A percentile compares a stretch with the other conserved stretches of the same genome.
Conservation (phyloP, 2,113 vertebrate genomes). For the Turnix velox region DNA sequence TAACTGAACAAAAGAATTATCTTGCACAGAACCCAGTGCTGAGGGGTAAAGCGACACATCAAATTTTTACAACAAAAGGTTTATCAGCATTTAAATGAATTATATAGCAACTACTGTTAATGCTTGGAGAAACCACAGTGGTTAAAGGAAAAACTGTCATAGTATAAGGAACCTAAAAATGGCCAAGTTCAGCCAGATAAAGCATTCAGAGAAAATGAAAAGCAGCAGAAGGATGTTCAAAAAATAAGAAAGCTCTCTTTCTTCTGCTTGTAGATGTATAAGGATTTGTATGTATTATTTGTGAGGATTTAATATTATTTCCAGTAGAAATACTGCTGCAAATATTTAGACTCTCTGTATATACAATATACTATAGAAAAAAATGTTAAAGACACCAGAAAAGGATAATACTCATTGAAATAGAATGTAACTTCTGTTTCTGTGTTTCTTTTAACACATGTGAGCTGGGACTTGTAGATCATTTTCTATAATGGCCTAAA, state of each 20-base stretch:
- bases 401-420: background rate
- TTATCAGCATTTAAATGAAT: conserved; percentile 37
- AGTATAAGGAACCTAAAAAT: background rate
- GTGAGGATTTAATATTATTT: background rate
- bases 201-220: background rate
- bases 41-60: conserved; percentile 14
- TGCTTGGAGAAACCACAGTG: background rate
- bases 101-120: background rate
- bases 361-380: background rate
- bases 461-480: background rate
- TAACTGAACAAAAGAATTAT: conserved; percentile 45
- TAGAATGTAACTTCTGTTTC: background rate
- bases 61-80: conserved; percentile 8
- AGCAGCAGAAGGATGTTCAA: background rate
- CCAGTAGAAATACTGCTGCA: background rate
- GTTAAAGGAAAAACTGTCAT: background rate
- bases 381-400: background rate
- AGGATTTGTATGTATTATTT: background rate
- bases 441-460: background rate
- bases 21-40: background rate
- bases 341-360: background rate
- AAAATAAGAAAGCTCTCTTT: background rate
- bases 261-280: background rate
- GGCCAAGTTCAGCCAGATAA: background rate
- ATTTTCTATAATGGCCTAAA: background rate